A percentile compares a stretch with the other conserved stretches of the same genome.
These are phyloP conservation scores for Hydrozoanthus tunicans DNA, from an alignment of 64 coral and sea anemone species.

Conservation along the genomic window DNA sequence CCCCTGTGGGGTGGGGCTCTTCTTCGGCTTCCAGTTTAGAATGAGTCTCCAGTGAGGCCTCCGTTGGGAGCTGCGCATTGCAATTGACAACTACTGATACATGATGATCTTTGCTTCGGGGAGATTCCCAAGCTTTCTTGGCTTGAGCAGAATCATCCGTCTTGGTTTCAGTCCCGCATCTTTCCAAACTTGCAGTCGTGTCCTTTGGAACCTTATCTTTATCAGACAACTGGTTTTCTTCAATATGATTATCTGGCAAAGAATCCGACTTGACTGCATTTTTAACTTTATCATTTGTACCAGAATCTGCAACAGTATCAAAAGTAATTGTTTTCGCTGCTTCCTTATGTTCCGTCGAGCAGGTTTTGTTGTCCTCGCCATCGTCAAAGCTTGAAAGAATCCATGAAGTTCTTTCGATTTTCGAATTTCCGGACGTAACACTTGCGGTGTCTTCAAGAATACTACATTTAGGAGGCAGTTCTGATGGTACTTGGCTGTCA, in stretches of 20 bases:
- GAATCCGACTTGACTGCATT: background rate
- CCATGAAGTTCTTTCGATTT: background rate
- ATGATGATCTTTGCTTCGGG: background rate
- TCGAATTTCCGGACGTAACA: background rate
- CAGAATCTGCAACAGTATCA: background rate
- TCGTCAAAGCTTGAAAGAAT: constrained; percentile 50
- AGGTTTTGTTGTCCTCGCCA: background rate
- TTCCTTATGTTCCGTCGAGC: background rate
- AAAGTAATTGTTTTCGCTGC: background rate
- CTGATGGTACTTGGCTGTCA: background rate
- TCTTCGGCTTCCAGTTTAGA: too few species aligned
- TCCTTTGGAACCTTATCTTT: background rate
- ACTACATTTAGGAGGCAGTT: background rate
- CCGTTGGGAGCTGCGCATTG: background rate
- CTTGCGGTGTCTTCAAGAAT: background rate
- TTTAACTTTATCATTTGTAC: background rate
- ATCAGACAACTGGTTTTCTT: background rate
- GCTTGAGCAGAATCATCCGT: background rate
- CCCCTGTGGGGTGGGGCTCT: background rate
- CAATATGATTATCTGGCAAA: background rate
- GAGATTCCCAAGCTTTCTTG: constrained; percentile 17
- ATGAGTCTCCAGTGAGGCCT: too few species aligned
- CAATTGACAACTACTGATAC: background rate
- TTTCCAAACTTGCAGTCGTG: background rate
- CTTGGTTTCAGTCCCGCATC: background rate